These are phyloP conservation scores for Drusus annulatus DNA, from an alignment of 1,140 invertebrate genomes.

Conservation along the genomic window DNA sequence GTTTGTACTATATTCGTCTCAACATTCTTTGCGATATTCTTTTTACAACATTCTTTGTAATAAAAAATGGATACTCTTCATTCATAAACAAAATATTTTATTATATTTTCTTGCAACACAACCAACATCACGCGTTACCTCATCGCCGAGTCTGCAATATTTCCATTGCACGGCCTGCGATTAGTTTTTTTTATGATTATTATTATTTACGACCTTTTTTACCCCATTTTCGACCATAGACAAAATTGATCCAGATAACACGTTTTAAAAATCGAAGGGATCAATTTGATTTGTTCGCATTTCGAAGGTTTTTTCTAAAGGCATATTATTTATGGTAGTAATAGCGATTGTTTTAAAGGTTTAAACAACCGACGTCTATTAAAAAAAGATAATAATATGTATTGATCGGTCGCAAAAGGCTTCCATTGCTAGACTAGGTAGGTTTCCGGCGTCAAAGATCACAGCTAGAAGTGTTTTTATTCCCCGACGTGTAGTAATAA, in stretches of 20 bases:
- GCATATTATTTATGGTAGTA: constrained; percentile 28
- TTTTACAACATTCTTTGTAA: too few relatives aligned
- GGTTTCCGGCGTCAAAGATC: constrained; percentile 57
- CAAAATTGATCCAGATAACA: constrained; percentile 57
- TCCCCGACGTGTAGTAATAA: constrained; percentile 50
- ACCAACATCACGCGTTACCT: neutral
- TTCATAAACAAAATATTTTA: too few relatives aligned
- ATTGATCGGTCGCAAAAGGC: constrained; percentile 27
- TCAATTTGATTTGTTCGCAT: constrained; percentile 45
- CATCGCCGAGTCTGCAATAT: neutral
- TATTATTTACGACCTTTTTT: constrained; percentile 51
- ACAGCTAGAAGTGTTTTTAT: constrained; percentile 57
- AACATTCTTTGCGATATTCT: too few relatives aligned
- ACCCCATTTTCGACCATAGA: constrained; percentile 44
- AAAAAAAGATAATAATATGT: constrained; percentile 42
- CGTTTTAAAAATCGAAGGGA: constrained; percentile 55
- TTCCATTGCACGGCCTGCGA: constrained; percentile 18
- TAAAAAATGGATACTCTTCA: too few relatives aligned
- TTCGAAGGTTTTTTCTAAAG: constrained; percentile 16
- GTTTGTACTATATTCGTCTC: too few relatives aligned
- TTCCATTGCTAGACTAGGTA: constrained; percentile 30
- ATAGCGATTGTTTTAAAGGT: constrained; percentile 49
- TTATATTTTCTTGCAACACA: neutral
- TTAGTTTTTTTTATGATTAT: constrained; percentile 40
- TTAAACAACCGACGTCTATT: constrained; percentile 40